phyloP scores from a whole-genome alignment of 2,797 vertebrate genomes.

The Balearica regulorum region DNA sequence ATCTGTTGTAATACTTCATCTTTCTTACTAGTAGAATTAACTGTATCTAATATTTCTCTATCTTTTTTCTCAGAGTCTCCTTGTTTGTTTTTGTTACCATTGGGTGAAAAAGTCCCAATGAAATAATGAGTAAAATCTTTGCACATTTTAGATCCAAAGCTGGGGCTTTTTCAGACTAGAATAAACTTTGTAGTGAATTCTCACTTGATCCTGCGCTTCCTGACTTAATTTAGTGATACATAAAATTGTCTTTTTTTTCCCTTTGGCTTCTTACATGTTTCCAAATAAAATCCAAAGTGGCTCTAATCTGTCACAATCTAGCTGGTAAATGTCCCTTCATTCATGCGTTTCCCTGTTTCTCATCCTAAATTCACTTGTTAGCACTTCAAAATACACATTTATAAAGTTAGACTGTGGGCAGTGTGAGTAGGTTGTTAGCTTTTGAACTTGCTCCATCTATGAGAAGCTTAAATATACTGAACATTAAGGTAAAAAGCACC shows the following conservation, averaged over 20 bases:
- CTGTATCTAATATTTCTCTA: neutral
- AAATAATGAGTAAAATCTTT: neutral
- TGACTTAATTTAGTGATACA: neutral
- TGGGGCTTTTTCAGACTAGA: neutral
- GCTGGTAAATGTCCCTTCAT: neutral
- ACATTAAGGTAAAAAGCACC: neutral
- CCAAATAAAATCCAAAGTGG: neutral
- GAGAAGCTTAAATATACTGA: neutral
- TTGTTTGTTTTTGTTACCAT: neutral
- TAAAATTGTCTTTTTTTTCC: rapidly evolving
- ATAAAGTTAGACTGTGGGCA: neutral
- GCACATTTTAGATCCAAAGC: neutral
- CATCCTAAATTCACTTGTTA: neutral
- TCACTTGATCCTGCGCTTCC: neutral
- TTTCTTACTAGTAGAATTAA: neutral
- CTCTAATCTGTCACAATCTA: neutral
- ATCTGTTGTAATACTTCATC: neutral
- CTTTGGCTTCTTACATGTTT: neutral
- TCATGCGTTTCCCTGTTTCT: neutral
- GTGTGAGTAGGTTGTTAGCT: rapidly evolving
- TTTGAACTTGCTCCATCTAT: neutral
- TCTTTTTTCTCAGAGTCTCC: neutral
- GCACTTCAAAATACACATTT: neutral
- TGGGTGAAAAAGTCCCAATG: neutral
- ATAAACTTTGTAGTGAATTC: neutral